Conservation (phyloP, 2,888 invertebrate species). For the Nephrotoma appendiculata region DNA sequence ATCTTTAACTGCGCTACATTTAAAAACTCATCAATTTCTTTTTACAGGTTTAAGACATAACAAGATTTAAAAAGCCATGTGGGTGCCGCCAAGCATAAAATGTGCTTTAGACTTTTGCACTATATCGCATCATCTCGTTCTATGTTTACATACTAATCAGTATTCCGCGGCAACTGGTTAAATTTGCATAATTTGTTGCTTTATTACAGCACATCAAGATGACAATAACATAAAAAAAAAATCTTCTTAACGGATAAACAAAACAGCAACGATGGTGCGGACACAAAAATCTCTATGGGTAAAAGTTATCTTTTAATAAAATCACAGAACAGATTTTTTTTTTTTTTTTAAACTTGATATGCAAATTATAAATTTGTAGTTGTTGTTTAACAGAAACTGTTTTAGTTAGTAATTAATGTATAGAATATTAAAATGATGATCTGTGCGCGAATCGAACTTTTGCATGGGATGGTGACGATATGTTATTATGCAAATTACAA, state of each 20-base stretch:
- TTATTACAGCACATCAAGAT: background rate
- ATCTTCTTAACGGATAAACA: background rate
- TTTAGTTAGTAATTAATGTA: background rate
- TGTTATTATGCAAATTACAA: background rate
- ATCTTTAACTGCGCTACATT: background rate
- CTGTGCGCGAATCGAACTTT: background rate
- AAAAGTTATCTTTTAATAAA: background rate
- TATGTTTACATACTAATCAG: background rate
- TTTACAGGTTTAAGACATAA: background rate
- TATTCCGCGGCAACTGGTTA: background rate
- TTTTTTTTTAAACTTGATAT: background rate
- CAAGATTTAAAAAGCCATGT: background rate
- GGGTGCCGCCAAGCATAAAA: background rate
- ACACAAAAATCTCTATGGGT: background rate
- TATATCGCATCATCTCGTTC: background rate
- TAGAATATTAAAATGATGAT: background rate
- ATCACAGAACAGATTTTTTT: background rate
- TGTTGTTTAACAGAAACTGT: background rate
- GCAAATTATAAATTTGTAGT: background rate
- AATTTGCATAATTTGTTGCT: background rate
- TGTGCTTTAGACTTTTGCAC: background rate
- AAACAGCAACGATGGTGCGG: background rate
- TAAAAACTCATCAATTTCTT: background rate
- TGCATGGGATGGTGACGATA: background rate
- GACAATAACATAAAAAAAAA: background rate